Evolutionary conservation across 2,888 invertebrate genomes (phyloP).

Genomic region (Sturmia bella): DNA sequence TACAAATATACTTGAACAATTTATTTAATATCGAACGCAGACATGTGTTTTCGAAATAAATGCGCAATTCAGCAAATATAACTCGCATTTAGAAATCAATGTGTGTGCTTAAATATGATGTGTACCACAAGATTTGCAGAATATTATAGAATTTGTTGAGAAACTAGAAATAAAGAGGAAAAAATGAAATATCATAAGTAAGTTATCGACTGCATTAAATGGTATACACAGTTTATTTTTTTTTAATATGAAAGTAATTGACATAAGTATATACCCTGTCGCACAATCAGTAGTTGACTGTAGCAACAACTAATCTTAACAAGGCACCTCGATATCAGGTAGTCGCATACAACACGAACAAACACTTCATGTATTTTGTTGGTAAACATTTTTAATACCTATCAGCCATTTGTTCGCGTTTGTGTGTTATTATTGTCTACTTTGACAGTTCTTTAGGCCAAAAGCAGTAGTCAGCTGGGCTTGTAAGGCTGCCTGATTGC

Average conservation of each 20-base stretch:
- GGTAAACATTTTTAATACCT: too few relatives aligned
- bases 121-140: constrained; percentile 1
- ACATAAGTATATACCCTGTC: too few relatives aligned
- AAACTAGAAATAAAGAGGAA: constrained; percentile 30
- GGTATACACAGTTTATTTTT: background rate
- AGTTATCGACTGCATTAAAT: constrained; percentile 50
- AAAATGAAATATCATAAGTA: constrained; percentile 39
- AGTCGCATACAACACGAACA: too few relatives aligned
- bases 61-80: constrained; percentile 55
- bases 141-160: constrained; percentile 20
- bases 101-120: background rate
- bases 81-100: background rate
- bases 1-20: constrained; percentile 43
- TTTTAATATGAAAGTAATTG: background rate
- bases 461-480: too few relatives aligned
- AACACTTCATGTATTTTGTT: too few relatives aligned
- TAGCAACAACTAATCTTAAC: too few relatives aligned
- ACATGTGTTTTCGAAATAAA: constrained; percentile 38
- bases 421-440: too few relatives aligned
- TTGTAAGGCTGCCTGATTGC: too few relatives aligned
- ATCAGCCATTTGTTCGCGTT: too few relatives aligned
- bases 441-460: too few relatives aligned
- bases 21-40: constrained; percentile 20
- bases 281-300: too few relatives aligned
- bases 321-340: too few relatives aligned